phyloP scores from a whole-genome alignment of 2,888 invertebrate genomes.

The Lasius fuliginosus region DNA sequence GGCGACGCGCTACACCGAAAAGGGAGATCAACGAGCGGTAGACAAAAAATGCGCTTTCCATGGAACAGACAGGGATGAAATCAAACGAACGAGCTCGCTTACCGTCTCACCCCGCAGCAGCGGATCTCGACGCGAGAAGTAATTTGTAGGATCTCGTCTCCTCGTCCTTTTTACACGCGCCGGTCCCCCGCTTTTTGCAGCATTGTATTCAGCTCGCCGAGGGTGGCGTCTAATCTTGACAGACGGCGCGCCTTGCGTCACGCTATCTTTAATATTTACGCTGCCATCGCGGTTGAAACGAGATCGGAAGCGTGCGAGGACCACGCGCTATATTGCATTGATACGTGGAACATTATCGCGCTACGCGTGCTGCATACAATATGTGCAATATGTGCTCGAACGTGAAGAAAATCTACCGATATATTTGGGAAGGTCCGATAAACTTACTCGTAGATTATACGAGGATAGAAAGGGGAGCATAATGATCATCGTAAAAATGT shows the following conservation, averaged over 20 bases:
- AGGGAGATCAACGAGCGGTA: conserved; percentile 42
- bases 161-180: conserved; percentile 54
- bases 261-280: conserved; percentile 80
- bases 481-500: conserved; percentile 39
- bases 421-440: conserved; percentile 29
- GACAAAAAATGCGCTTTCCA: conserved; percentile 47
- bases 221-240: conserved; percentile 75
- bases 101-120: conserved; percentile 7
- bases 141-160: conserved; percentile 62
- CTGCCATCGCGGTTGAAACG: conserved; percentile 74
- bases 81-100: conserved; percentile 48
- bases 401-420: conserved; percentile 10
- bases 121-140: conserved; percentile 49
- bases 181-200: conserved; percentile 41
- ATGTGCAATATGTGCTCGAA: conserved; percentile 61
- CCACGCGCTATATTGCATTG: conserved; percentile 21
- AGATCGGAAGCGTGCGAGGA: conserved; percentile 1
- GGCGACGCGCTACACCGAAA: conserved; percentile 14
- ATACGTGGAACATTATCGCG: conserved; percentile 48
- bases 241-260: conserved; percentile 67
- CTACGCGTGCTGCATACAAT: conserved; percentile 47
- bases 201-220: conserved; percentile 40
- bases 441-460: not conserved
- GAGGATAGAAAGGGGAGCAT: not conserved
- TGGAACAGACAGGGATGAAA: conserved; percentile 57